phyloP scores from a whole-genome alignment of 2,797 vertebrate genomes.

The Cyclura pinguis region DNA sequence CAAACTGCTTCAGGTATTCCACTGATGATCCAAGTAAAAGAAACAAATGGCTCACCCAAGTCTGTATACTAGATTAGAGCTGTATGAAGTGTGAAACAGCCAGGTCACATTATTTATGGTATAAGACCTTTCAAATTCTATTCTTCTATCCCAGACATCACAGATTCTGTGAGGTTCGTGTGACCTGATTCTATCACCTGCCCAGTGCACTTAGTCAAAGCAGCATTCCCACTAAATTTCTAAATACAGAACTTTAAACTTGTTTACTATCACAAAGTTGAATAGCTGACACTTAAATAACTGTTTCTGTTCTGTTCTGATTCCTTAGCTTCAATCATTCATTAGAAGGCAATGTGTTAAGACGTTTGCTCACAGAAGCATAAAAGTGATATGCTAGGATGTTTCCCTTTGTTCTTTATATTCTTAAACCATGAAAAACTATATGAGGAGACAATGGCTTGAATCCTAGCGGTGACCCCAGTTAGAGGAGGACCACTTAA shows the following conservation, averaged over 20 bases:
- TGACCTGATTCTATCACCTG: background rate
- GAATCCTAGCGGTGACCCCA: no score
- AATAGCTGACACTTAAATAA: conserved; percentile 9
- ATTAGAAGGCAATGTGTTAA: background rate
- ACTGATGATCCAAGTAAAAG: background rate
- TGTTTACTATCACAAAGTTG: fast-evolving
- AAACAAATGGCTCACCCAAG: background rate
- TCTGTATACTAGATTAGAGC: background rate
- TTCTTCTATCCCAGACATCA: background rate
- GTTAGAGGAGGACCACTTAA: no score
- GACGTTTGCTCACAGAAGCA: background rate
- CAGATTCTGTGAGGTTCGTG: background rate
- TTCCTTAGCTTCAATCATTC: background rate
- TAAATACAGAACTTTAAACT: background rate
- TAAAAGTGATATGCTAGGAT: background rate
- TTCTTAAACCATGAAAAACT: background rate
- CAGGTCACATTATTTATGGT: conserved; percentile 4
- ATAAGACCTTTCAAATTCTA: background rate
- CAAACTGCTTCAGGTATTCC: background rate
- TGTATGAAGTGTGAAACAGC: background rate
- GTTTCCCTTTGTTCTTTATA: background rate
- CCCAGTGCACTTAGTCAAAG: background rate
- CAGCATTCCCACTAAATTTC: background rate
- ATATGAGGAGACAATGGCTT: background rate
- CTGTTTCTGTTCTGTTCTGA: fast-evolving